Evolutionary conservation across 2,888 invertebrate genomes (phyloP).

Genomic region (Idaea dimidiata): DNA sequence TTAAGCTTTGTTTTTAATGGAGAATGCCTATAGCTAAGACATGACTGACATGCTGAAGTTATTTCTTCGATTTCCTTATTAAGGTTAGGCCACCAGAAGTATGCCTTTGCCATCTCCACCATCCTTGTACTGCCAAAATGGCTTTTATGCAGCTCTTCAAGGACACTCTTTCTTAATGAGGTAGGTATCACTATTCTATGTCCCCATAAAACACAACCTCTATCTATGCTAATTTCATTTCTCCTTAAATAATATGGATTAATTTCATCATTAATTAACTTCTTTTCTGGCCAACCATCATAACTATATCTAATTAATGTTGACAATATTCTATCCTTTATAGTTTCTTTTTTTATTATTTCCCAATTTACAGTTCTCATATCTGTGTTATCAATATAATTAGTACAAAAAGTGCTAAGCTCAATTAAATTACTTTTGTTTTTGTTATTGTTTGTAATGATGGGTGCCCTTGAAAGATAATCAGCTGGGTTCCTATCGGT

Average conservation of each 20-base stretch:
- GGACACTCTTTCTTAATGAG: too few species aligned
- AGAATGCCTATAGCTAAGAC: conserved; percentile 2
- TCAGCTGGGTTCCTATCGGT: too few species aligned
- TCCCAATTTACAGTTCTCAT: conserved; percentile 9
- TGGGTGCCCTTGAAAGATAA: conserved; percentile 19
- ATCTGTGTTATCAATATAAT: conserved; percentile 3
- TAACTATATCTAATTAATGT: conserved; percentile 8
- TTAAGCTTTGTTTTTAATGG: conserved; percentile 12
- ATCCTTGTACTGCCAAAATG: neutral
- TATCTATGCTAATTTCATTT: conserved; percentile 8
- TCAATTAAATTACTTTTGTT: neutral
- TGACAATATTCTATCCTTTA: conserved; percentile 7
- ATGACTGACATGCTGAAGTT: conserved; percentile 1
- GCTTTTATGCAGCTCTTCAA: too few species aligned
- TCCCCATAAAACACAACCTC: conserved; percentile 13
- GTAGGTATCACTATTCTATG: conserved; percentile 5
- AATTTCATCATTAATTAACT: neutral
- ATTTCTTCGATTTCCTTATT: conserved; percentile 6
- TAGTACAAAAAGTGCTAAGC: conserved; percentile 3
- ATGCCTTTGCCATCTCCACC: conserved; percentile 3
- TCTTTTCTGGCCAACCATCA: conserved; percentile 8
- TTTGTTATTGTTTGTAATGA: conserved; percentile 13
- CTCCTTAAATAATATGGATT: neutral
- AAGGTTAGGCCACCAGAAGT: conserved; percentile 11
- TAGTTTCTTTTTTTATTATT: conserved; percentile 12